Base-by-base conservation (phyloP, 2,888 invertebrate genomes). In the Volucella zonaria region DNA sequence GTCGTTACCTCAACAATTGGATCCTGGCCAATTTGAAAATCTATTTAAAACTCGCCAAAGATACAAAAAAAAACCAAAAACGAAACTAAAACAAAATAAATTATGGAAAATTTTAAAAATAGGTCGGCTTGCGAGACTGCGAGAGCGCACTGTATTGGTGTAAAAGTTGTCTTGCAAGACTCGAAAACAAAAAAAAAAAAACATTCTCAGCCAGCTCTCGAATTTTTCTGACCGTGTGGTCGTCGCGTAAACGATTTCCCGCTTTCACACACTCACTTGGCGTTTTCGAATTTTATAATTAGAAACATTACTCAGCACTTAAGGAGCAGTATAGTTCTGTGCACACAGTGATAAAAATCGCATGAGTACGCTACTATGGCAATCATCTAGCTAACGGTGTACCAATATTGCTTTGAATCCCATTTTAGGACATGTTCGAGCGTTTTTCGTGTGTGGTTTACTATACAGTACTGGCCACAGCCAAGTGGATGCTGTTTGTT, bases 1-100 rank as follows among this genome's bases (percentile, higher is more conserved):
- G 64, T 42, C 82, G 87, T 88, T 88, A 88, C 87, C 87, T 87
- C 87, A 86, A 87, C 87, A 85, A 86, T 88, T 89, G 89, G 89
- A 86, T 85, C 75, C 74, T 86, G 78, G 88, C 89, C 89, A 89
- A 87, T 74, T 38, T 66, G 68, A 85, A 67, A 74, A 74, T 85
- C 87, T 87, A 87, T 87, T 86, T 87, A 43, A 59, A 61, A 64
- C 49, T 43, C 49, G 43, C 49, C 42, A 68, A 74, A 43, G n/a
- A 14, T 47, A 51, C 42, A 42, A 40, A 43, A 68, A 54, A 56
- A 45, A 52, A 70, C 43, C 18, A 54, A 76, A 62, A 58, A 51
- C 43, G 42, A 8, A 85, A 51, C 43, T 49, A 8, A 85, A 71
- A 58, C 62, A 74, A 76, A 71, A 40, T 77, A 75, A 71, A 75